These are phyloP conservation scores for Lithophane semibrunnea DNA, from an alignment of 2,888 invertebrate species.

Conservation along the genomic window DNA sequence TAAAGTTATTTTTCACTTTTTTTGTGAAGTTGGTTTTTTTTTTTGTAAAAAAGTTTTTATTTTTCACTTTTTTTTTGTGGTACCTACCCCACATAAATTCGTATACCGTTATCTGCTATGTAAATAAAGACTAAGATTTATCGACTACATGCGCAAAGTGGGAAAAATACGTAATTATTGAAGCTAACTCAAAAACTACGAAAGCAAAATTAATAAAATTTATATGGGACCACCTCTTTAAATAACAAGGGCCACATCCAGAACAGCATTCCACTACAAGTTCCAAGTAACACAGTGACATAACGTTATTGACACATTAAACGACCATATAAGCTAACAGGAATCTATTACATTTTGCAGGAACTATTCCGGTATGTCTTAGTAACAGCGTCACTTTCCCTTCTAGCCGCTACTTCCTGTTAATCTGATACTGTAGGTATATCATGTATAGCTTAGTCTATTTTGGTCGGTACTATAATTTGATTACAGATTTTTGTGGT, in stretches of 20 bases:
- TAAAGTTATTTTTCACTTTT: too few relatives aligned
- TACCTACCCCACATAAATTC: too few relatives aligned
- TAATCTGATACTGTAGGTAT: slow-evolving; percentile 33
- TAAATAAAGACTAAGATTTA: too few relatives aligned
- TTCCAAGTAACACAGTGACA: slow-evolving; percentile 20
- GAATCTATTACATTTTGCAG: slow-evolving; percentile 56
- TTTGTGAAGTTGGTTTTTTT: too few relatives aligned
- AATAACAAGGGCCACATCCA: not conserved
- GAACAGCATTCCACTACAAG: slow-evolving; percentile 40
- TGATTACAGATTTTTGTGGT: not conserved
- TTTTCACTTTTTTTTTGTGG: too few relatives aligned
- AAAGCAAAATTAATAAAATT: too few relatives aligned
- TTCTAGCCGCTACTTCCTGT: slow-evolving; percentile 40
- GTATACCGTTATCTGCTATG: too few relatives aligned
- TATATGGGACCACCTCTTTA: too few relatives aligned
- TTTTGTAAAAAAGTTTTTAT: too few relatives aligned
- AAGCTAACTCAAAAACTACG: too few relatives aligned
- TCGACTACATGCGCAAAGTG: too few relatives aligned
- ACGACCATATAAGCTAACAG: slow-evolving; percentile 27
- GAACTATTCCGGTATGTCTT: slow-evolving; percentile 47
- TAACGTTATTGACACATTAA: slow-evolving; percentile 48
- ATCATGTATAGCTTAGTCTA: not conserved
- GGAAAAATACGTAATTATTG: too few relatives aligned
- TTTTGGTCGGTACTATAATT: not conserved
- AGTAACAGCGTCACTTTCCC: slow-evolving; percentile 50